These are phyloP conservation scores for Cheilosia scutellata DNA, from an alignment of 2,888 invertebrate species.

Conservation along the genomic window DNA sequence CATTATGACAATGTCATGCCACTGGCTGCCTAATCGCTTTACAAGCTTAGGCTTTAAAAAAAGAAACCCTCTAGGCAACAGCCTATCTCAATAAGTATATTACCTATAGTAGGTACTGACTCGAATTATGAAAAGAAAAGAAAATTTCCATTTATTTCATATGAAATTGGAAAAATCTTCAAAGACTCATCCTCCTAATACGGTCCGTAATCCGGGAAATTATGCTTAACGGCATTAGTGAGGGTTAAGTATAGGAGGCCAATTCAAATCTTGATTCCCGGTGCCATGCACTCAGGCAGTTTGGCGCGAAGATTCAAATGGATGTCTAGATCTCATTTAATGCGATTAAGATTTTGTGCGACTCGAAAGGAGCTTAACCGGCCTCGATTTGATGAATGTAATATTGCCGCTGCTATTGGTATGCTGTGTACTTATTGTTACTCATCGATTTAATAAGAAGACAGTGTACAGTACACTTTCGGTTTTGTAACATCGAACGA, in stretches of 20 bases:
- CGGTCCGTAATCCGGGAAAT: slow-evolving; percentile 35
- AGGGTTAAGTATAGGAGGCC: slow-evolving; percentile 4
- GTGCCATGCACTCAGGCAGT: slow-evolving; percentile 1
- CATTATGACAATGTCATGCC: slow-evolving; percentile 38
- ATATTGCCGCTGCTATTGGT: not conserved
- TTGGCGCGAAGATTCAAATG: not conserved
- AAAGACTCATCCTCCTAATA: slow-evolving; percentile 21
- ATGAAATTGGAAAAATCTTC: not conserved
- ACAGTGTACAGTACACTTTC: too few species aligned
- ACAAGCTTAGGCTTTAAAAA: not conserved
- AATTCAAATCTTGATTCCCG: slow-evolving; percentile 17
- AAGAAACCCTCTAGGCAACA: not conserved
- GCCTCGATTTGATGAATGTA: slow-evolving; percentile 10
- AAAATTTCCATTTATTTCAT: slow-evolving; percentile 14
- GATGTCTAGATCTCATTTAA: slow-evolving; percentile 18
- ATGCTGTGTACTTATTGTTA: slow-evolving; percentile 43
- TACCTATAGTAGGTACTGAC: slow-evolving; percentile 1
- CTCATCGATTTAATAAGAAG: slow-evolving; percentile 32
- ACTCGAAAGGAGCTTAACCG: slow-evolving; percentile 45
- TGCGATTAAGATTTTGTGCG: slow-evolving; percentile 42
- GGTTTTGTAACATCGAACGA: slow-evolving; percentile 39
- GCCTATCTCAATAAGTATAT: not conserved
- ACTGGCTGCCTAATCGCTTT: slow-evolving; percentile 54
- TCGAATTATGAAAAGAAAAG: slow-evolving; percentile 5
- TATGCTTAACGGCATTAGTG: slow-evolving; percentile 6